phyloP scores from a whole-genome alignment of 2,888 invertebrate species.

The Andrena haemorrhoa region DNA sequence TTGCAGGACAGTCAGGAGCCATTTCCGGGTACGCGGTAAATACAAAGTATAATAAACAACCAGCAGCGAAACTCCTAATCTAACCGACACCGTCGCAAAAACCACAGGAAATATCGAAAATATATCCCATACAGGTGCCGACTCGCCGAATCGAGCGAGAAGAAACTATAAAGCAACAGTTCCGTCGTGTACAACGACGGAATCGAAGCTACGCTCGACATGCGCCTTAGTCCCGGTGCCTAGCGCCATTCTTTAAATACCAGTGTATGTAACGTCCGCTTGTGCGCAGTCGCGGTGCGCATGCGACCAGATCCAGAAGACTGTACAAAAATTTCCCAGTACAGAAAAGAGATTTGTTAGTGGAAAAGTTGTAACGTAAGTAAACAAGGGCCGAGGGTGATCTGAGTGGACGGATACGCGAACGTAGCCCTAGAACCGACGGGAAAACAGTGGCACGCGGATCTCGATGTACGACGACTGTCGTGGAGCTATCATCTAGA shows the following conservation, averaged over 20 bases:
- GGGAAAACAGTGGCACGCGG: slow-evolving; percentile 52
- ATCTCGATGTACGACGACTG: slow-evolving; percentile 11
- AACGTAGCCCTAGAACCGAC: slow-evolving; percentile 30
- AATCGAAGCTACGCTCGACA: slow-evolving; percentile 40
- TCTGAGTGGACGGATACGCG: slow-evolving; percentile 50
- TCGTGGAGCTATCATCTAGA: slow-evolving; percentile 38
- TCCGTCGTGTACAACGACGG: neutral
- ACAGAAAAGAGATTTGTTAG: slow-evolving; percentile 80
- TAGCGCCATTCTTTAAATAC: slow-evolving; percentile 58
- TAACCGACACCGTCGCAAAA: neutral
- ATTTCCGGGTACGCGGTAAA: slow-evolving; percentile 52
- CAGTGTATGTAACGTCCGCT: slow-evolving; percentile 63
- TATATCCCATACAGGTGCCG: neutral
- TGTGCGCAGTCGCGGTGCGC: slow-evolving; percentile 70
- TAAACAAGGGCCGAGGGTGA: slow-evolving; percentile 74
- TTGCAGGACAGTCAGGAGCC: slow-evolving; percentile 11
- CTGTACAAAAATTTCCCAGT: slow-evolving; percentile 81
- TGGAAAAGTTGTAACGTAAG: slow-evolving; percentile 81
- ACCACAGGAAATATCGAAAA: neutral
- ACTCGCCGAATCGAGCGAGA: neutral
- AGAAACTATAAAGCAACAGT: neutral
- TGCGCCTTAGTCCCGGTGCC: slow-evolving; percentile 46
- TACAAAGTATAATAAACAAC: slow-evolving; percentile 21
- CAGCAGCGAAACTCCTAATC: slow-evolving; percentile 3
- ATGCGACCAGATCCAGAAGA: slow-evolving; percentile 67